Evolutionary conservation across 2,888 invertebrate genomes (phyloP).

Genomic region (Pseudanteris insignis): DNA sequence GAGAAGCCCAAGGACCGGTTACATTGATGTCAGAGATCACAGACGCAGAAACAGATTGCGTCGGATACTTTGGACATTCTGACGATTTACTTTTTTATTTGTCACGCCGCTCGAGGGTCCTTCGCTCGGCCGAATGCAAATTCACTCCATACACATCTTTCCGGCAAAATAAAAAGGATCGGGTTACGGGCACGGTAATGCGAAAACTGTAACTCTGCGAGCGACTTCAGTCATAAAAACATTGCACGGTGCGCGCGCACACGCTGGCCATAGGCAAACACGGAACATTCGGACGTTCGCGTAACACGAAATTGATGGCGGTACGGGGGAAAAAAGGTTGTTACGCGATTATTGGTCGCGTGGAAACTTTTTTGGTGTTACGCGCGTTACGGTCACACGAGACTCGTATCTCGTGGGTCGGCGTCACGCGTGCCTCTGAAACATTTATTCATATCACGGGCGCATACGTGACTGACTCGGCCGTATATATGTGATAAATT

Average conservation of each 20-base stretch:
- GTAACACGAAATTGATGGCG: too few species aligned
- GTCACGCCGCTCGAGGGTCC: slow-evolving; percentile 2
- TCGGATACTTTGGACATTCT: slow-evolving; percentile 53
- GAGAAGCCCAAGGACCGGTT: slow-evolving; percentile 26
- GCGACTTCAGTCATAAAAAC: too few species aligned
- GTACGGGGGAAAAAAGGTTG: too few species aligned
- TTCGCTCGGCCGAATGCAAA: slow-evolving; percentile 30
- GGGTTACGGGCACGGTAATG: too few species aligned
- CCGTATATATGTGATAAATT: slow-evolving; percentile 42
- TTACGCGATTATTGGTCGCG: too few species aligned
- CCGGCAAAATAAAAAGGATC: slow-evolving; percentile 18
- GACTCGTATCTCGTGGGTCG: slow-evolving; percentile 9
- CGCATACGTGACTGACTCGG: slow-evolving; percentile 32
- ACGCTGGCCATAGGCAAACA: too few species aligned
- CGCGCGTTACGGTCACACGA: too few species aligned
- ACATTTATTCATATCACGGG: slow-evolving; percentile 42
- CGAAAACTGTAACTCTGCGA: too few species aligned
- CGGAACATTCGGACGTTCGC: too few species aligned
- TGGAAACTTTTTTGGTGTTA: too few species aligned
- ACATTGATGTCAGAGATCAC: slow-evolving; percentile 45
- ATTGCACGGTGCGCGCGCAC: too few species aligned
- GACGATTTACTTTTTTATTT: slow-evolving; percentile 28
- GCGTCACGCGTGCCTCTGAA: slow-evolving; percentile 22
- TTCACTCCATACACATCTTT: slow-evolving; percentile 16
- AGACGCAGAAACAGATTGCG: slow-evolving; percentile 52